Evolutionary conservation across 2,888 invertebrate genomes (phyloP), one percentile per base, ranked within the genome.

Genomic region (Heterodera filipjevi): DNA sequence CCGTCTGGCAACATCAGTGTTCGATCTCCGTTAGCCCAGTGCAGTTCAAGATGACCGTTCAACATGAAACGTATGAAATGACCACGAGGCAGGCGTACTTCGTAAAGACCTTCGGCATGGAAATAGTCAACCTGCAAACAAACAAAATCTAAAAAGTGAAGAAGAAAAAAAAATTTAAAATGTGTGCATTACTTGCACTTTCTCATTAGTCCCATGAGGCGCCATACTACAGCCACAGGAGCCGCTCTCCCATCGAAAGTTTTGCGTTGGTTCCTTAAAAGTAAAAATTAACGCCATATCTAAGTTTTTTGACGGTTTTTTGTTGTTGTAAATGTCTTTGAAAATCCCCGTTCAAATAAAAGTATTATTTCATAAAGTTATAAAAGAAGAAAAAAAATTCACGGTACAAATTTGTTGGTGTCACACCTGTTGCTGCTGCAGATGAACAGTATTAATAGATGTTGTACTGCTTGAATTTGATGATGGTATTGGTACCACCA

Each of bases 11-110:
- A 44, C 1, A 75, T 10, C 32, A 75, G 19, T n/a, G 75, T 75
- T 19, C 66, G 66, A 27, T 75, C 75, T 12, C 75, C 75, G 32
- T 68, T 33, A 19, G 44, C 46, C 75, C 75, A 75, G 32, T 30
- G 30, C 66, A 75, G 32, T 10, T 75, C 75, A 10, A 75, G 32
- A 5, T 33, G 32, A 22, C 75, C 75, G 49, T n/a, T 46, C 44
- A 75, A 59, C 44, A 33, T 8, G 10, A 33, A 66, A 16, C 66
- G 53, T 19, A 75, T 1, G 30, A 33, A 30, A 75, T 75, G 39
- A 1, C 75, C 75, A 30, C 30, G 19, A 32, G 30, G 12, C 44
- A 68, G 30, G 6, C 46, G 64, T 32, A 75, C 53, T 10, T 64
- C 35, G 46, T 75, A 75, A 10, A 59, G 22, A 30, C 35, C 19